Conservation (phyloP, 1,140 invertebrate genomes). For the Venturia canescens region DNA sequence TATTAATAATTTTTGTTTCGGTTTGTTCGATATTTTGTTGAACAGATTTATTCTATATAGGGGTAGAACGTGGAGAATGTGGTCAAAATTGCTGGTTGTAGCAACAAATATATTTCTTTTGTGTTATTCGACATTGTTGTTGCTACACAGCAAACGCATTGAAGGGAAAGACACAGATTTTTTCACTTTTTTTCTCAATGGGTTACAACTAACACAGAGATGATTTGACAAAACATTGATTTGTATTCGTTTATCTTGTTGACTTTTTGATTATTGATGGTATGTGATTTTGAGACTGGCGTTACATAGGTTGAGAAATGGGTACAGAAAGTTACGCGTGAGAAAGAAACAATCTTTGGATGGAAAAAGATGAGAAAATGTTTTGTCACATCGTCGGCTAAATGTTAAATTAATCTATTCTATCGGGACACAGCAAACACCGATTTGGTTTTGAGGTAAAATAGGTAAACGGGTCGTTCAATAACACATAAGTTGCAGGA, state of each 20-base stretch:
- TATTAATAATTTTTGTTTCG: slow-evolving; percentile 36
- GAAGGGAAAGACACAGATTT: slow-evolving; percentile 59
- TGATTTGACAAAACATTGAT: slow-evolving; percentile 70
- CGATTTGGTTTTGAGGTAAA: slow-evolving; percentile 68
- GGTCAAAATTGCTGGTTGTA: slow-evolving; percentile 14
- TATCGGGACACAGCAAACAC: slow-evolving; percentile 74
- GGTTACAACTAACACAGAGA: slow-evolving; percentile 72
- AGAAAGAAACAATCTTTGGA: no score
- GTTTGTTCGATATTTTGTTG: slow-evolving; percentile 17
- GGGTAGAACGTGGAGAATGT: neutral
- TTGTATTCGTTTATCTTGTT: slow-evolving; percentile 10
- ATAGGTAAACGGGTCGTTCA: slow-evolving; percentile 51
- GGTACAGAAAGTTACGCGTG: no score
- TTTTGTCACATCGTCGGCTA: slow-evolving; percentile 70
- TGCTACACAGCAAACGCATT: slow-evolving; percentile 51
- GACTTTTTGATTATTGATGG: neutral
- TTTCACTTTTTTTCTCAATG: slow-evolving; percentile 54
- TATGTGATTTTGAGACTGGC: neutral
- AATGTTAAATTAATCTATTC: slow-evolving; percentile 69
- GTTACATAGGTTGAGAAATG: no score
- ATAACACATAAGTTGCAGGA: slow-evolving; percentile 63
- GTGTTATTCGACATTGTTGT: slow-evolving; percentile 50
- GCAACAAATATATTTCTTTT: slow-evolving; percentile 40
- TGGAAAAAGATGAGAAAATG: slow-evolving; percentile 46
- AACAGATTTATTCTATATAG: neutral